Percentiles rank a stretch among this genome's conserved stretches.
Evolutionary conservation across 1,140 invertebrate genomes (phyloP).

Genomic region (Drosophila nebulosa): DNA sequence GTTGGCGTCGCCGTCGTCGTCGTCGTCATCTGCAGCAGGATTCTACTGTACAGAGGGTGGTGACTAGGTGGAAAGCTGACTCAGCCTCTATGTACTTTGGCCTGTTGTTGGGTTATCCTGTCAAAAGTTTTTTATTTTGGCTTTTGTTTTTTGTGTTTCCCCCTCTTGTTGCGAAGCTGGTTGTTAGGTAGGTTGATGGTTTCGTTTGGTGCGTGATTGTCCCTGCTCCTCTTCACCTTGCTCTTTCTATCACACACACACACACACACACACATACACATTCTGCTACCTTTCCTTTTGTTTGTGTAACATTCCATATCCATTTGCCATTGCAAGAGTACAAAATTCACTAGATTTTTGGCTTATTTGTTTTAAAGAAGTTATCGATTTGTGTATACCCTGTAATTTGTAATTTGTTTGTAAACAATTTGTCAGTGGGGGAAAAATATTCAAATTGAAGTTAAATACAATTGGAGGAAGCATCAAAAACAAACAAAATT

Average conservation of each 20-base stretch:
- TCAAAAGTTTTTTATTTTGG: slow-evolving; percentile 1
- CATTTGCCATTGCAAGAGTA: slow-evolving; percentile 61
- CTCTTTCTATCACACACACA: no score
- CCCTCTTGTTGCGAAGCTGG: background rate
- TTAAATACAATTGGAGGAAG: no score
- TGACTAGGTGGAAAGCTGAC: background rate
- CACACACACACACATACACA: no score
- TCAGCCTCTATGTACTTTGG: background rate
- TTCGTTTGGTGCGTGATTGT: slow-evolving; percentile 32
- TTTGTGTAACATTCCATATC: slow-evolving; percentile 77
- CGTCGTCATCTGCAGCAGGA: background rate
- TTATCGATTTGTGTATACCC: background rate
- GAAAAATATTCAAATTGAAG: no score
- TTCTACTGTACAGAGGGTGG: background rate
- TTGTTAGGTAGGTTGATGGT: background rate
- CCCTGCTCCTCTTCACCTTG: slow-evolving; percentile 24
- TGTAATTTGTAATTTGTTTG: background rate
- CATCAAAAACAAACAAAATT: no score
- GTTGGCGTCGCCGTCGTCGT: no score
- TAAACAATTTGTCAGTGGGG: no score
- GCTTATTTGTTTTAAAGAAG: background rate
- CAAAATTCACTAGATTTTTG: background rate
- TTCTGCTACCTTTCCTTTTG: slow-evolving; percentile 31
- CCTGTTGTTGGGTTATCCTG: background rate
- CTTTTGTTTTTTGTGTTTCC: background rate